A percentile compares a stretch with the other conserved stretches of the same genome.
Conservation (phyloP, 2,113 vertebrate genomes). For the Carassius gibelio region DNA sequence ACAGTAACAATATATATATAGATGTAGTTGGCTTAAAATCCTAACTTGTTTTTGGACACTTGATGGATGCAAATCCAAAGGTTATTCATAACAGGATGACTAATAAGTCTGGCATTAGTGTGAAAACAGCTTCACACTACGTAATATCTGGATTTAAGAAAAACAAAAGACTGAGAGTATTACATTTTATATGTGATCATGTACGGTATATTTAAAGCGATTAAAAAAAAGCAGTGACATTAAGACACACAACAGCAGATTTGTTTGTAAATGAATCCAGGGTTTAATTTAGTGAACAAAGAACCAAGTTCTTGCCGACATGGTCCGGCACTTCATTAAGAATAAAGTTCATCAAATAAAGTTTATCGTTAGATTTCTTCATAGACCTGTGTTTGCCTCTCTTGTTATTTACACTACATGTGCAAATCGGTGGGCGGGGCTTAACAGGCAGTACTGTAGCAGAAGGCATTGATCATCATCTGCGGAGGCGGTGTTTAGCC, state of each 20-base stretch:
- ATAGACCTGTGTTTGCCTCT: too few relatives aligned
- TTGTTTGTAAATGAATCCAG: too few relatives aligned
- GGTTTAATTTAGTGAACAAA: too few relatives aligned
- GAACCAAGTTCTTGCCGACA: too few relatives aligned
- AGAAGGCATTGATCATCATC: too few relatives aligned
- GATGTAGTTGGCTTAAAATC: neutral
- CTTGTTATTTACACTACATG: too few relatives aligned
- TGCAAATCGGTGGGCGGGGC: too few relatives aligned
- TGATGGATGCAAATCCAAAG: neutral
- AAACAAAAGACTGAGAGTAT: neutral
- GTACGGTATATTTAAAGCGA: neutral
- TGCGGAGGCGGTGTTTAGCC: too few relatives aligned
- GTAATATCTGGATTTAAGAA: neutral
- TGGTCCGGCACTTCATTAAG: too few relatives aligned
- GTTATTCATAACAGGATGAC: neutral
- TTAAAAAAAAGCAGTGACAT: neutral
- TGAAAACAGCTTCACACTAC: neutral
- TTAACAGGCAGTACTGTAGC: too few relatives aligned
- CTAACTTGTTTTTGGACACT: neutral
- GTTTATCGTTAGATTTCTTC: too few relatives aligned
- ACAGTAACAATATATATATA: neutral
- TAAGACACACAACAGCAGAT: neutral
- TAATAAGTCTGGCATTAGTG: neutral
- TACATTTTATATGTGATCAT: neutral
- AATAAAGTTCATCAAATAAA: too few relatives aligned